Conservation (phyloP, 2,113 vertebrate species). For the Rhineura floridana region DNA sequence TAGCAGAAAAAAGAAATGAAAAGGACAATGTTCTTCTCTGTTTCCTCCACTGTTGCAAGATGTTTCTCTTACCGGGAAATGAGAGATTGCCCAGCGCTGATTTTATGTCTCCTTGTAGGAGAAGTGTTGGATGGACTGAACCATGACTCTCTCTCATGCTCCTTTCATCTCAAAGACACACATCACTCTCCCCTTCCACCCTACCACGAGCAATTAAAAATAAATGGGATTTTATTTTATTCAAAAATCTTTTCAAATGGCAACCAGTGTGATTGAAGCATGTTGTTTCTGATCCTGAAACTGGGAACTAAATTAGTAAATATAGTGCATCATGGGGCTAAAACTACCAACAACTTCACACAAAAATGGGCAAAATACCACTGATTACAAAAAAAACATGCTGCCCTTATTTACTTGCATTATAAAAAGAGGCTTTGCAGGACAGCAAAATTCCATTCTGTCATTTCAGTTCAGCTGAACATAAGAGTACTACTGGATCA, state of each 20-base stretch:
- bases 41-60: no score
- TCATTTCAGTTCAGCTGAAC: not conserved
- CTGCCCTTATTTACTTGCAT: not conserved
- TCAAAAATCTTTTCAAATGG: not conserved
- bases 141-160: no score
- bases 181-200: no score
- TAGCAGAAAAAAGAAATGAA: no score
- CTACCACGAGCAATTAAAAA: not conserved
- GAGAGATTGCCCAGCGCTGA: no score
- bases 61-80: no score
- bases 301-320: not conserved
- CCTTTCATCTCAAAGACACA: not conserved
- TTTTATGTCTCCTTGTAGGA: no score
- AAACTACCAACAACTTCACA: not conserved
- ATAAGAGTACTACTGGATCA: no score
- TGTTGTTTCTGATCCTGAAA: not conserved
- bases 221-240: not conserved
- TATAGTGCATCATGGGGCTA: not conserved
- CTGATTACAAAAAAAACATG: not conserved
- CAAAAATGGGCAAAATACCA: not conserved
- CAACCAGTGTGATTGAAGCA: not conserved
- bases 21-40: no score
- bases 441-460: not conserved
- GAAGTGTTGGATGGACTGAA: not conserved
- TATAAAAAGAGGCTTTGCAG: not conserved